Evolutionary conservation across 2,888 invertebrate genomes (phyloP), one percentile per base, ranked within the genome.

Genomic region (Phyto melanocephala): DNA sequence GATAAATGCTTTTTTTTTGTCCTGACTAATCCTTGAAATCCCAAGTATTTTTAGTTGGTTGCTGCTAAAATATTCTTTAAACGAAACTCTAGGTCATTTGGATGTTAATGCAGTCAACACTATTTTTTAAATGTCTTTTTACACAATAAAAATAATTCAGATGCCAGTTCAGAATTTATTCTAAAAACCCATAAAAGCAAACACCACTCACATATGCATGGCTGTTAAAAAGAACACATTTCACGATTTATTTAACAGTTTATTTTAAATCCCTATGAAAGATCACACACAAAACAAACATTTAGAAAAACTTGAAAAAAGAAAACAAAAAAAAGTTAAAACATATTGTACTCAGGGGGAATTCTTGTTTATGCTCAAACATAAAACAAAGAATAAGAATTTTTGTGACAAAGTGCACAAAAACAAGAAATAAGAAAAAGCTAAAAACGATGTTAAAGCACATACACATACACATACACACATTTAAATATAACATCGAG

Each of bases 231-330:
- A 6, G 28, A 63, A 56, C 47, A 63, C 56, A 78, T 71, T 70
- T 63, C 63, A 78, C 70, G 63, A 71, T 78, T 78, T 71, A 63
- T 65, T 65, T 63, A 78, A 71, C 71, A 72, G 78, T 80, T 79
- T 74, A 28, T 42, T 62, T 67, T 17, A 35, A 74, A 42, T 80
- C 74, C 79, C 72, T 60, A 54, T 45, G 71, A 72, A 60, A 68
- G 17, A 60, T 62, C 62, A 37, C 62, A 54, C 15, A 42, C 1
- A 40, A 1, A 42, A 62, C 11, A 35, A 13, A 17, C 33, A 54
- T 37, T 28, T 1, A 17, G 24, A 28, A 22, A 56, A 67, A 45
- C n/a, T 13, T 52, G 35, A 47, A n/a, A n/a, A 47, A 7, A 47
- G 4, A 62, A 62, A 13, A n/a, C n/a, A 58, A 24, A n/a, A 40